Conservation (phyloP, 2,888 invertebrate species). For the Coelogynopora nodosa region DNA sequence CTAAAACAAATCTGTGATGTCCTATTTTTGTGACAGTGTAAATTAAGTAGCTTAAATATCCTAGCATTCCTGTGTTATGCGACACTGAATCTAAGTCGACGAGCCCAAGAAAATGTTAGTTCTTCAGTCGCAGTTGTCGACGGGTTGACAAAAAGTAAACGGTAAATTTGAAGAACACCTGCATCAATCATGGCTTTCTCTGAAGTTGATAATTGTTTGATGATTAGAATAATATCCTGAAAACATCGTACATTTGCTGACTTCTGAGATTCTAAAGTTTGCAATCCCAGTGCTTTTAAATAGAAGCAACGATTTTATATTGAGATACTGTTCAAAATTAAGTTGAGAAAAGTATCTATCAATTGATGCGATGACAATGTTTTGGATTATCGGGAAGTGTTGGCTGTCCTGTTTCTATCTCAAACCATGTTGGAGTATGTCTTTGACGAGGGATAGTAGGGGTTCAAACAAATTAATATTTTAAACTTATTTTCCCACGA, state of each 20-base stretch:
- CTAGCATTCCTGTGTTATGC: no score
- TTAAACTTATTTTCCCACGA: background rate
- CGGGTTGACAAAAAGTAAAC: no score
- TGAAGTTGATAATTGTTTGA: no score
- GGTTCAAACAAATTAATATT: background rate
- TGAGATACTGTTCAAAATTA: background rate
- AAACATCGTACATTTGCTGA: background rate
- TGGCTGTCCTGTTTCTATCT: background rate
- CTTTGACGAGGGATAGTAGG: background rate
- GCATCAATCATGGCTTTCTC: no score
- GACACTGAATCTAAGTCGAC: no score
- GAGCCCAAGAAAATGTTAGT: no score
- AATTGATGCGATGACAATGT: background rate
- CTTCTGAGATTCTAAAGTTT: background rate
- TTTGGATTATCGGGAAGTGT: background rate
- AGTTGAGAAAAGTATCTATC: background rate
- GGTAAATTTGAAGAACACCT: no score
- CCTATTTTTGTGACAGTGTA: no score
- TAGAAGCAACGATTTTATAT: background rate
- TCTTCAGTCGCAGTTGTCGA: no score
- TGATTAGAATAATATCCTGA: background rate
- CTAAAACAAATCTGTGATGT: no score
- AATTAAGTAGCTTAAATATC: no score
- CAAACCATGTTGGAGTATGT: background rate
- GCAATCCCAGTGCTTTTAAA: background rate